Percentiles rank a stretch among this genome's conserved stretches.
phyloP scores from a whole-genome alignment of 2,888 invertebrate genomes.

The Hirtodrosophila cameraria region DNA sequence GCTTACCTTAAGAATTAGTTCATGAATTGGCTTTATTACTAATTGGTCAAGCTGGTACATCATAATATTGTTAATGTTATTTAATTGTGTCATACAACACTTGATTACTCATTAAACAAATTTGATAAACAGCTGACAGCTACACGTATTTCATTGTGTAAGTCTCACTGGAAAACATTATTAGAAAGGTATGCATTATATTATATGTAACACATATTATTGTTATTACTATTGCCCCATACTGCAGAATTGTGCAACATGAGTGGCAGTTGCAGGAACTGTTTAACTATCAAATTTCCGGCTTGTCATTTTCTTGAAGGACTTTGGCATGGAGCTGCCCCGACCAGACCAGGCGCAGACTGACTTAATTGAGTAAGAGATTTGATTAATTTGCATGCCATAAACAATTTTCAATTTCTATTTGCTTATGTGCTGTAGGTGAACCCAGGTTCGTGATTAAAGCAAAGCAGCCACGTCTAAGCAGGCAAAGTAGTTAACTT shows the following conservation, averaged over 20 bases:
- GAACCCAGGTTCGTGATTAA: constrained; percentile 57
- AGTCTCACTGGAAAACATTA: not conserved
- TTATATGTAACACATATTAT: too few relatives aligned
- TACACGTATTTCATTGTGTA: constrained; percentile 11
- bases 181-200: too few relatives aligned
- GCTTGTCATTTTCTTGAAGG: constrained; percentile 15
- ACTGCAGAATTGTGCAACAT: constrained; percentile 8
- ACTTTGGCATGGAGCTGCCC: too few relatives aligned
- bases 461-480: constrained; percentile 56
- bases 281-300: constrained; percentile 35
- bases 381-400: constrained; percentile 77
- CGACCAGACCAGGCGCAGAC: not conserved
- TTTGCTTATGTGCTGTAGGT: constrained; percentile 71
- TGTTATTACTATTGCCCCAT: constrained; percentile 10
- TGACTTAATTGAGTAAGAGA: constrained; percentile 68
- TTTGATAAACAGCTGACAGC: constrained; percentile 32
- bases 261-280: constrained; percentile 6
- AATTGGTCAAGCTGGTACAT: too few relatives aligned
- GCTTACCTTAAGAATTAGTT: too few relatives aligned
- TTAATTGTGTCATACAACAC: constrained; percentile 40
- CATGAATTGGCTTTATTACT: constrained; percentile 47
- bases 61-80: constrained; percentile 2
- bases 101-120: constrained; percentile 65
- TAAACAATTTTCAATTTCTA: constrained; percentile 76
- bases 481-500: constrained; percentile 21